Evolutionary conservation across 2,888 invertebrate genomes (phyloP).

Genomic region (Acleris emargana): DNA sequence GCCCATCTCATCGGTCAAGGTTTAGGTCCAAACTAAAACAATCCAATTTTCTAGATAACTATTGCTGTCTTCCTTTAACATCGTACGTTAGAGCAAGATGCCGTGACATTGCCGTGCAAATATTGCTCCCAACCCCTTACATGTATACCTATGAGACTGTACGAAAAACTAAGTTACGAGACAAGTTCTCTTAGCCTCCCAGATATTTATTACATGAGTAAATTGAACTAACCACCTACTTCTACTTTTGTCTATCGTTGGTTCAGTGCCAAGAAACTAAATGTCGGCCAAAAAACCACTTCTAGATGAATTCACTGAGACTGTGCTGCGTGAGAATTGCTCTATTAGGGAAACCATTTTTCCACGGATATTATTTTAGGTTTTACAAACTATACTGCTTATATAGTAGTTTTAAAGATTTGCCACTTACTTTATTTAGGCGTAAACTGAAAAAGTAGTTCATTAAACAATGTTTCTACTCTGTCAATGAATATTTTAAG

Average conservation of each 20-base stretch:
- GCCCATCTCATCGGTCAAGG: too few species aligned
- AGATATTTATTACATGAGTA: conserved; percentile 18
- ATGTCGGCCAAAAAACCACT: conserved; percentile 6
- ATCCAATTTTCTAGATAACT: too few species aligned
- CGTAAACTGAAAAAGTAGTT: too few species aligned
- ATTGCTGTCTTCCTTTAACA: too few species aligned
- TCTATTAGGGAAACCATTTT: neutral
- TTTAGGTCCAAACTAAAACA: too few species aligned
- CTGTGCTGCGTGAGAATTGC: neutral
- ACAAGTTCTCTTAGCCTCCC: neutral
- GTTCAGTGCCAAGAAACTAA: conserved; percentile 27
- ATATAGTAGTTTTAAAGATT: too few species aligned
- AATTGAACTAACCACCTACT: conserved; percentile 23
- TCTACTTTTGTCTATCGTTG: conserved; percentile 22
- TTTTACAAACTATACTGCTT: too few species aligned
- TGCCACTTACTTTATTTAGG: too few species aligned
- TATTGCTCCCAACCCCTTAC: neutral
- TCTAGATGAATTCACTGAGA: neutral
- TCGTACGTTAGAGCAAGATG: too few species aligned
- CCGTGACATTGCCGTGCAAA: neutral
- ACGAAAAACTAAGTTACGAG: neutral
- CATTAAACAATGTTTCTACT: too few species aligned
- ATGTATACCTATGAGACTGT: neutral
- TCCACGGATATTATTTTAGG: too few species aligned
- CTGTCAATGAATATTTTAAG: too few species aligned